A percentile compares a stretch with the other conserved stretches of the same genome.
These are phyloP conservation scores for Zophobas morio DNA, from an alignment of 1,140 invertebrate genomes.

Conservation along the genomic window DNA sequence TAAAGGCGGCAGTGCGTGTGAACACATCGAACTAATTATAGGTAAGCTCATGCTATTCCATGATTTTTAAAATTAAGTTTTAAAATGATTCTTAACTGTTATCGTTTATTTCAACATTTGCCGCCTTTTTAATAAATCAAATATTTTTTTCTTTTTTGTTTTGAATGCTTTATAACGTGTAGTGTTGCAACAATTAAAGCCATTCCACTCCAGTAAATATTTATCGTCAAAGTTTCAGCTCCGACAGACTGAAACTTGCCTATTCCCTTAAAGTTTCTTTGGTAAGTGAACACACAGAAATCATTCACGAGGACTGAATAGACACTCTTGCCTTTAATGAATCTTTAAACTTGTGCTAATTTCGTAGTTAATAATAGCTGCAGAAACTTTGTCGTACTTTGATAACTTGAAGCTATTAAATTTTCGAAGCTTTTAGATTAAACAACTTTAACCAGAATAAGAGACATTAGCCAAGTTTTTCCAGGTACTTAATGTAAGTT, in stretches of 20 bases:
- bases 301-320: slow-evolving; percentile 1
- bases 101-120: background rate
- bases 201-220: background rate
- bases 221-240: background rate
- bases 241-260: background rate
- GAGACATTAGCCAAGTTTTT: background rate
- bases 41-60: background rate
- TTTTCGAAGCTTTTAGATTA: background rate
- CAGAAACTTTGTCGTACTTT: slow-evolving; percentile 11
- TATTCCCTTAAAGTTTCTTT: slow-evolving; percentile 2
- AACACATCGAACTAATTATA: background rate
- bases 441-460: too few species aligned
- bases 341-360: slow-evolving; percentile 20
- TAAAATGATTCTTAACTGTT: too few species aligned
- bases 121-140: background rate
- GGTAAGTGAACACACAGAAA: background rate
- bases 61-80: too few species aligned
- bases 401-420: slow-evolving; percentile 24
- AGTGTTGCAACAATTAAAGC: too few species aligned
- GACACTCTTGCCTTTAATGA: slow-evolving; percentile 9
- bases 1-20: background rate
- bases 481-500: background rate
- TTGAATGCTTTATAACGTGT: background rate
- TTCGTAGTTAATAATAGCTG: slow-evolving; percentile 11
- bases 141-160: background rate